Base-by-base conservation (phyloP, 2,797 vertebrate genomes). In the Oreochromis grahami region DNA sequence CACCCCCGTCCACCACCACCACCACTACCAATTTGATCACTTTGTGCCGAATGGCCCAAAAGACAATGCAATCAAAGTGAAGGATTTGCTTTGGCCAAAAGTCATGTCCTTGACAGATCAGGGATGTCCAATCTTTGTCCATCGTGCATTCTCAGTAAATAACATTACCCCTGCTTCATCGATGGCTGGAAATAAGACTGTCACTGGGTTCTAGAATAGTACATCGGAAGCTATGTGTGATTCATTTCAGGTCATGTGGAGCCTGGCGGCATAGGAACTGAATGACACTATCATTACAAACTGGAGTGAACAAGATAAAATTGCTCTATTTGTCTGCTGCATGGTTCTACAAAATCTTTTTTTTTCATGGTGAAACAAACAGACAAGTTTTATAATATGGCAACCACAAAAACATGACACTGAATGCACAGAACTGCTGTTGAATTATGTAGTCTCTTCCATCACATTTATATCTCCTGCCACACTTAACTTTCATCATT, bases 21-120 rank as follows among this genome's bases (percentile, higher is more conserved):
- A 43, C 58, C 58, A 63, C 36, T 63, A 63, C 65, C 82, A 74
- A 70, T 79, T 86, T 79, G 82, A 84, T 89, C 80, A 56, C 60
- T 70, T 79, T 6, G 19, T 74, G 77, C 78, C 84, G 84, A 92
- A 92, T 78, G 72, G 70, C 79, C 68, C 81, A 79, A 89, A 91
- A 92, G 87, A 91, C 88, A 92, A 90, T 86, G 81, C 89, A 91
- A 92, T 92, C 87, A 90, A 92, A 84, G 84, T 87, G 86, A 92
- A 52, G 63, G 80, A 90, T 93, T 81, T 76, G 43, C 84, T 88
- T 80, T 38, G 80, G 82, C 43, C 72, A 82, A 83, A 90, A 91
- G 91, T 87, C 84, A 76, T 58, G 85, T 88, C 76, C 90, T 91
- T 91, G 91, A 93, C 89, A 90, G 87, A 94, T 94, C 88, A 84